phyloP scores from a whole-genome alignment of 2,113 vertebrate species.

The Leucopsar rothschildi region DNA sequence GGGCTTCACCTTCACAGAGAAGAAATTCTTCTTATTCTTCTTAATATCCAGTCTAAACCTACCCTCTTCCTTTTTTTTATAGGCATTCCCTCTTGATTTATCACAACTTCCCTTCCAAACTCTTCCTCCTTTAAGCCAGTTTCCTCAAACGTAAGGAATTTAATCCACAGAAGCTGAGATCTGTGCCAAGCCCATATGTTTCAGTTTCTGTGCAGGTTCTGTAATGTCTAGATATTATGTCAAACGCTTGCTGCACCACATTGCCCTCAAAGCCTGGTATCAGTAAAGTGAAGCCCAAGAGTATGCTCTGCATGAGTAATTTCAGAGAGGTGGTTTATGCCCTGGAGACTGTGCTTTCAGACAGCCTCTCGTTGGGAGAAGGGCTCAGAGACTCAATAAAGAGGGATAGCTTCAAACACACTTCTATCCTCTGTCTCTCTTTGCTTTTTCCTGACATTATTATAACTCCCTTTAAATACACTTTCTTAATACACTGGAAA shows the following conservation, averaged over 20 bases:
- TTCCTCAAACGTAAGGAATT: background rate
- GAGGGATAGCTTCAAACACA: background rate
- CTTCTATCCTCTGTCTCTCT: background rate
- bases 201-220: background rate
- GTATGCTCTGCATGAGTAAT: background rate
- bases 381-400: background rate
- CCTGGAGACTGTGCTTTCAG: background rate
- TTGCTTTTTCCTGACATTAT: background rate
- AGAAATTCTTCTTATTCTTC: background rate
- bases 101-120: background rate
- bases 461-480: background rate
- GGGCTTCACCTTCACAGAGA: background rate
- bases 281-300: background rate
- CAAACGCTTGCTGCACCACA: background rate
- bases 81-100: rapidly evolving
- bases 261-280: background rate
- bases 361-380: background rate
- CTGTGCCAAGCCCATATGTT: background rate
- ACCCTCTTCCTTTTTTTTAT: background rate
- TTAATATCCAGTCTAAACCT: background rate
- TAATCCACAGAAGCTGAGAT: background rate
- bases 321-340: background rate
- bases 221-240: background rate
- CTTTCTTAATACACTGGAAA: background rate
- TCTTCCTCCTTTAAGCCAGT: background rate